Conservation (phyloP, 2,797 vertebrate species). For the Rhincodon typus region DNA sequence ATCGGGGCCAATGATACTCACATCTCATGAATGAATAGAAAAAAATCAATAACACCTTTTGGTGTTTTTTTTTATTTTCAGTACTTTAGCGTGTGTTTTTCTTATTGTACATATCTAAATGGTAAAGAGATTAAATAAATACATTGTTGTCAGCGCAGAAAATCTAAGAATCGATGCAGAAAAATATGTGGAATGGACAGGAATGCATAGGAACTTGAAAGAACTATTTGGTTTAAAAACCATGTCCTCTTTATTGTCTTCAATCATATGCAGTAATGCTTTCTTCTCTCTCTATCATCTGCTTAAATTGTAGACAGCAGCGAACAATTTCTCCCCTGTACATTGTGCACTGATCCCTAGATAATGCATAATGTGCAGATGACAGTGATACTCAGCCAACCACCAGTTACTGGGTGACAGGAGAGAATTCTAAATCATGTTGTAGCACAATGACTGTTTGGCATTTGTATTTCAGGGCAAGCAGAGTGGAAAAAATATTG, state of each 20-base stretch:
- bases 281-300: not conserved
- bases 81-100: not conserved
- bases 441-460: not conserved
- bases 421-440: not conserved
- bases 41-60: not conserved
- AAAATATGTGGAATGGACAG: not conserved
- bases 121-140: not conserved
- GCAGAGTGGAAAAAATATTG: conserved; percentile 13
- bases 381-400: not conserved
- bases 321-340: not conserved
- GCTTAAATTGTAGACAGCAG: not conserved
- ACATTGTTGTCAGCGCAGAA: not conserved
- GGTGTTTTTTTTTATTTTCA: not conserved
- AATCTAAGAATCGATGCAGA: not conserved
- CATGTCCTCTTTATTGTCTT: not conserved
- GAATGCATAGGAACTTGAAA: not conserved
- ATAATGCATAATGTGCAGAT: not conserved
- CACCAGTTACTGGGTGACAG: not conserved
- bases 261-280: not conserved
- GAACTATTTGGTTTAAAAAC: not conserved
- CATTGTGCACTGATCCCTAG: not conserved
- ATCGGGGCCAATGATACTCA: not conserved
- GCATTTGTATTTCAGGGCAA: conserved; percentile 6
- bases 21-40: not conserved
- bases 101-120: not conserved